Conservation (phyloP, 2,113 vertebrate species). For the Amphilophus citrinellus region DNA sequence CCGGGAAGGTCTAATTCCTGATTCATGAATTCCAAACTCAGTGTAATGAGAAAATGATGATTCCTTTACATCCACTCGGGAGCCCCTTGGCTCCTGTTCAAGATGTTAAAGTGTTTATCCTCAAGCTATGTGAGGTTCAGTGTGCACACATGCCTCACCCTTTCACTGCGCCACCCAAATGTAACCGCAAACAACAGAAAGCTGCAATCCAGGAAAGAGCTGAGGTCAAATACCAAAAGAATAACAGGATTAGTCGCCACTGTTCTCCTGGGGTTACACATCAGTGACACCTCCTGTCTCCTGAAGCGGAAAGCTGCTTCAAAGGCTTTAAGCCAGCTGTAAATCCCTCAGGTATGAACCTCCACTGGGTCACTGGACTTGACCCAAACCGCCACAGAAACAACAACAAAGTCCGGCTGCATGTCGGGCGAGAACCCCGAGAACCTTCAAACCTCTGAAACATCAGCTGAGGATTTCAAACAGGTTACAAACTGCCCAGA, state of each 20-base stretch:
- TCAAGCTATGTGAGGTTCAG: slow-evolving; percentile 9
- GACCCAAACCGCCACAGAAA: slow-evolving; percentile 40
- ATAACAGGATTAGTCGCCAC: background rate
- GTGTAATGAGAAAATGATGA: background rate
- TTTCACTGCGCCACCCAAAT: background rate
- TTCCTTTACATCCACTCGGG: background rate
- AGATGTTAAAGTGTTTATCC: slow-evolving; percentile 61
- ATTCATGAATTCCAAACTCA: background rate
- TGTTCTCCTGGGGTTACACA: background rate
- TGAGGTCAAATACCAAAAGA: background rate
- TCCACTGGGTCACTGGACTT: background rate
- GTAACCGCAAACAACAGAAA: background rate
- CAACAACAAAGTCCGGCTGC: slow-evolving; percentile 38
- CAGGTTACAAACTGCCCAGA: background rate
- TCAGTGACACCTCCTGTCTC: slow-evolving; percentile 41
- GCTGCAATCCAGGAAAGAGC: background rate
- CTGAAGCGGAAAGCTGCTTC: slow-evolving; percentile 51
- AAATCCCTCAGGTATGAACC: slow-evolving; percentile 67
- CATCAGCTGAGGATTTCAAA: background rate
- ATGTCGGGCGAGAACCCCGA: background rate
- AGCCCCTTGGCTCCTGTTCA: slow-evolving; percentile 25
- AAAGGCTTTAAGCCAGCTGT: slow-evolving; percentile 60
- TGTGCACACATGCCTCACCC: slow-evolving; percentile 10
- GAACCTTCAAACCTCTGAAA: background rate
- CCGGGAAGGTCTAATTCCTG: background rate